Percentiles rank a stretch among this genome's conserved stretches.
Conservation (phyloP, 2,113 vertebrate species). For the Pycnonotus jocosus region DNA sequence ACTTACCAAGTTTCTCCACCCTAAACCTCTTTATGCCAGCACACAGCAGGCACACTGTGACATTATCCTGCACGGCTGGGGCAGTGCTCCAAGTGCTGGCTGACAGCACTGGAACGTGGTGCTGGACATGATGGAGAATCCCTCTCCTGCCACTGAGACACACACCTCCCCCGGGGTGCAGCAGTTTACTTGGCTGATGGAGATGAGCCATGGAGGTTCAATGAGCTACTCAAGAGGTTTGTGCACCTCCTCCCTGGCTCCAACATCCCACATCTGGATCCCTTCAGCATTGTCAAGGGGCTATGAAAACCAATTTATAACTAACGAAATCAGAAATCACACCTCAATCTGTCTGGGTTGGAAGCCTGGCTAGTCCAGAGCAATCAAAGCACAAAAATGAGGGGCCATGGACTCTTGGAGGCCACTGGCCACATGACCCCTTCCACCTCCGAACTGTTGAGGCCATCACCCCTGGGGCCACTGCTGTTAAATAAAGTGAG, state of each 20-base stretch:
- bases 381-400: neutral
- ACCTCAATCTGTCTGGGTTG: neutral
- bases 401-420: no score
- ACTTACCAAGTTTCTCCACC: neutral
- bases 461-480: neutral
- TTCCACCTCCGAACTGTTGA: neutral
- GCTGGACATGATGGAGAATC: neutral
- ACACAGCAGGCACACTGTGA: accelerated
- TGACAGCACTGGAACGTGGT: neutral
- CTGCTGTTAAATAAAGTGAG: neutral
- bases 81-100: neutral
- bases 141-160: neutral
- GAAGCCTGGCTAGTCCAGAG: neutral
- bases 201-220: neutral
- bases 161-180: neutral
- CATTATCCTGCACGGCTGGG: accelerated
- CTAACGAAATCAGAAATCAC: neutral
- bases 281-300: neutral
- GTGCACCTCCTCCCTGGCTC: neutral
- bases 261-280: neutral
- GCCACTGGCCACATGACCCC: neutral
- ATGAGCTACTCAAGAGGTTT: neutral
- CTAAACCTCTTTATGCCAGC: neutral
- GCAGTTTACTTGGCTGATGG: neutral
- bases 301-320: neutral